Evolutionary conservation across 2,113 vertebrate genomes (phyloP).

Genomic region (Leucoraja erinaceus): DNA sequence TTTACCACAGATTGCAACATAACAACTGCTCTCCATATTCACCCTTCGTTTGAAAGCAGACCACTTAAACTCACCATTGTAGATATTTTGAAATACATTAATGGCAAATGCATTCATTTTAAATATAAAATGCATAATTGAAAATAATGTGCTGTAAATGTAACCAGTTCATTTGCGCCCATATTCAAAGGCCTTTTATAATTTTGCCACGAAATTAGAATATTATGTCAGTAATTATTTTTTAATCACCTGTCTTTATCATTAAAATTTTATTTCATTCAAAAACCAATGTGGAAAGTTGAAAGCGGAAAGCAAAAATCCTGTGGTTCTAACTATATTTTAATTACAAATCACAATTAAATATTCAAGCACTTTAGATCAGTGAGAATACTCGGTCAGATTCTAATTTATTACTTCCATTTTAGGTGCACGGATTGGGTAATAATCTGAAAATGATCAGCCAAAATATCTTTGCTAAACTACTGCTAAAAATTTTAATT

Average conservation of each 20-base stretch:
- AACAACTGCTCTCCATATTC: background rate
- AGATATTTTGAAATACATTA: constrained; percentile 24
- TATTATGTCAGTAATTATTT: constrained; percentile 39
- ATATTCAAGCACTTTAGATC: constrained; percentile 38
- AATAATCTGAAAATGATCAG: constrained; percentile 99
- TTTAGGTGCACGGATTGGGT: constrained; percentile 93
- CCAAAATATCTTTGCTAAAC: constrained; percentile 99
- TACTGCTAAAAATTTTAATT: constrained; percentile 99
- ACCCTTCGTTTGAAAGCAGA: constrained; percentile 17
- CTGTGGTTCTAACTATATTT: constrained; percentile 37
- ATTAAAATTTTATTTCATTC: constrained; percentile 38
- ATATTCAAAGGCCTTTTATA: constrained; percentile 36
- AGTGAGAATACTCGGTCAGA: constrained; percentile 42
- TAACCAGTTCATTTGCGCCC: constrained; percentile 33
- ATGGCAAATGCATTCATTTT: constrained; percentile 35
- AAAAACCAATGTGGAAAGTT: constrained; percentile 33
- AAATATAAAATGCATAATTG: constrained; percentile 36
- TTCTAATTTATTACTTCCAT: constrained; percentile 99
- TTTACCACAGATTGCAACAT: constrained; percentile 32
- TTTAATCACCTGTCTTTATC: constrained; percentile 39
- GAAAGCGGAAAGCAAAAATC: constrained; percentile 36
- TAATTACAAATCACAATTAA: constrained; percentile 39
- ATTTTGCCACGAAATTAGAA: constrained; percentile 38
- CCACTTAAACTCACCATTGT: constrained; percentile 2
- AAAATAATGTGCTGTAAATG: constrained; percentile 38